Evolutionary conservation across 2,797 vertebrate species (phyloP).

Genomic region (Sternotherus odoratus): DNA sequence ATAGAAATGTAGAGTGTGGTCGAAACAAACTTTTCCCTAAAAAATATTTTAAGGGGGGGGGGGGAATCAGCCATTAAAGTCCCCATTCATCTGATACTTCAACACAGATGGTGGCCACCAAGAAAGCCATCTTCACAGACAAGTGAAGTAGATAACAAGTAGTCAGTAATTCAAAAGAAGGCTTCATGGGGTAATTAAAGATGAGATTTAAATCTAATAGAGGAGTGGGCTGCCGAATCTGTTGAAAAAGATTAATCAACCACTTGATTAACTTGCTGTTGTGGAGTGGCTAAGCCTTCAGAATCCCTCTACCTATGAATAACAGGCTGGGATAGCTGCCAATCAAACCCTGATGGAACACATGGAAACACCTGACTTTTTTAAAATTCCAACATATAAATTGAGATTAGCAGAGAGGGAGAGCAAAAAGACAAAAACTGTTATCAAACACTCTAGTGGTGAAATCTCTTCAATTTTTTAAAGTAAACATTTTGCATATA

Average conservation of each 20-base stretch:
- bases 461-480: no score
- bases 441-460: no score
- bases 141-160: background rate
- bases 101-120: background rate
- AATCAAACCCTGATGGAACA: no score
- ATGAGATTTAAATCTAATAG: background rate
- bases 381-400: no score
- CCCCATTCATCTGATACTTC: background rate
- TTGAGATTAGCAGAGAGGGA: no score
- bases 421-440: no score
- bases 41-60: background rate
- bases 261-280: background rate
- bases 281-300: no score
- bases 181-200: background rate
- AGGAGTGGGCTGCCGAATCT: background rate
- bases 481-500: no score
- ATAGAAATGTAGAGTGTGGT: background rate
- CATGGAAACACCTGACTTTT: no score
- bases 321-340: no score
- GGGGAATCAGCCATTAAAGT: background rate
- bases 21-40: background rate
- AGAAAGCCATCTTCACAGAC: background rate
- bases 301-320: no score
- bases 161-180: background rate
- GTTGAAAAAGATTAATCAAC: background rate